Evolutionary conservation across 2,113 vertebrate species (phyloP), one percentile per base, ranked within the genome.

Genomic region (Butorides virescens): DNA sequence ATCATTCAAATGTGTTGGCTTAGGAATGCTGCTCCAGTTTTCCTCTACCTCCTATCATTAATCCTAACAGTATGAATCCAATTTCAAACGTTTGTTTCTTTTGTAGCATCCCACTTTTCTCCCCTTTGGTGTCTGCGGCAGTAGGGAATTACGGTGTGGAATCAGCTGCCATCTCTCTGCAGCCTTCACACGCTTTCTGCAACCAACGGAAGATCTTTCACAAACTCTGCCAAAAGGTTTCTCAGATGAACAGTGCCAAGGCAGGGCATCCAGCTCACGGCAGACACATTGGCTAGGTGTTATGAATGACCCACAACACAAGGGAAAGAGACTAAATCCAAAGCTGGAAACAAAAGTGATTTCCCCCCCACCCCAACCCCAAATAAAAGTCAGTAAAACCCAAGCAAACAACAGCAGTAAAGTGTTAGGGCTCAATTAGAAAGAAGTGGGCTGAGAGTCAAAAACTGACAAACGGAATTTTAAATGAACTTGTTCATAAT

Each of bases 1-100:
- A 98, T 98, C 98, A 98, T 97, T 94, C 61, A 76, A 97, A 90
- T 68, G 61, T 94, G 94, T 80, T 94, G 94, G 96, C 95, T 96
- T 75, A 97, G 83, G 86, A 96, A 94, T 29, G 8, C 85, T 90
- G 71, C 93, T 88, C 79, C 83, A 79, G 83, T 96, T 97, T 96
- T 95, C 90, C 78, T 96, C 93, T 93, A 93, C 92, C 86, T 97
- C 95, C 97, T 87, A 50, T 96, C 85, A 85, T 97, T 97, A 97
- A 97, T 97, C 89, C 94, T 96, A 98, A 95, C 89, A 93, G 88
- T 92, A 93, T 97, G 95, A 97, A 97, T 93, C 93, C 86, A 95
- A 94, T 97, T 97, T 96, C 94, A 93, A 94, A 80, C 2, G 70
- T 97, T 95, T 95, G 92, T 86, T 95, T 87, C 94, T 84, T 89